These are phyloP conservation scores for Morpho achilles DNA, from an alignment of 2,888 invertebrate species.

Conservation along the genomic window DNA sequence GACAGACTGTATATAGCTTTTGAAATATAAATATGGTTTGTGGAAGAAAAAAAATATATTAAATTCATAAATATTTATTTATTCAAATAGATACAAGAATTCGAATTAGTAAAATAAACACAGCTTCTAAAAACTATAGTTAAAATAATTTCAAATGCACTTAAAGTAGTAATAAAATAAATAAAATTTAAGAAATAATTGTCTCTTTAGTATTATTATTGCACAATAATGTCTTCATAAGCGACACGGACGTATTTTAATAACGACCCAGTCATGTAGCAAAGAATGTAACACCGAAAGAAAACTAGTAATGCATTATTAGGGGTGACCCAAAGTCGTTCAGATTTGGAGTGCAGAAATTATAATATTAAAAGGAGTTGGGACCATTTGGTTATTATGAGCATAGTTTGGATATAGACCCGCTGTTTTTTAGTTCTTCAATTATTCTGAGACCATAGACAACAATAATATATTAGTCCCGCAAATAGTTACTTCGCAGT, in stretches of 20 bases:
- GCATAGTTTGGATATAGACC: too few species aligned
- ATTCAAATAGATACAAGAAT: conserved; percentile 8
- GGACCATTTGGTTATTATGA: too few species aligned
- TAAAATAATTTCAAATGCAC: conserved; percentile 9
- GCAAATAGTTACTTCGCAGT: too few species aligned
- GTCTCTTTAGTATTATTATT: conserved; percentile 42
- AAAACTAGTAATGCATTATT: not conserved
- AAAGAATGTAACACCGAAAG: conserved; percentile 4
- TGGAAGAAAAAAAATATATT: conserved; percentile 5
- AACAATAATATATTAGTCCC: too few species aligned
- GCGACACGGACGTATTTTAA: conserved; percentile 52
- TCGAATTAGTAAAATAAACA: conserved; percentile 10
- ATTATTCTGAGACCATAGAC: too few species aligned
- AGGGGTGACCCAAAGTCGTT: too few species aligned
- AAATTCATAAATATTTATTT: conserved; percentile 15
- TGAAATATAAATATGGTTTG: too few species aligned
- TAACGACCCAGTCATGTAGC: conserved; percentile 18
- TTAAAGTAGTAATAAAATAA: conserved; percentile 19
- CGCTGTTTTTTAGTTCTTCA: too few species aligned
- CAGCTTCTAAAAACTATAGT: conserved; percentile 1
- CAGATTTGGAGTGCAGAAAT: too few species aligned
- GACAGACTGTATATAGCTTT: too few species aligned
- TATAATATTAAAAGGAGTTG: too few species aligned
- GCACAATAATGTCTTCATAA: conserved; percentile 59
- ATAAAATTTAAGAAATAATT: conserved; percentile 27